Evolutionary conservation across 2,888 invertebrate species (phyloP), one percentile per base, ranked within the genome.

Genomic region (Mesochorus sp.): DNA sequence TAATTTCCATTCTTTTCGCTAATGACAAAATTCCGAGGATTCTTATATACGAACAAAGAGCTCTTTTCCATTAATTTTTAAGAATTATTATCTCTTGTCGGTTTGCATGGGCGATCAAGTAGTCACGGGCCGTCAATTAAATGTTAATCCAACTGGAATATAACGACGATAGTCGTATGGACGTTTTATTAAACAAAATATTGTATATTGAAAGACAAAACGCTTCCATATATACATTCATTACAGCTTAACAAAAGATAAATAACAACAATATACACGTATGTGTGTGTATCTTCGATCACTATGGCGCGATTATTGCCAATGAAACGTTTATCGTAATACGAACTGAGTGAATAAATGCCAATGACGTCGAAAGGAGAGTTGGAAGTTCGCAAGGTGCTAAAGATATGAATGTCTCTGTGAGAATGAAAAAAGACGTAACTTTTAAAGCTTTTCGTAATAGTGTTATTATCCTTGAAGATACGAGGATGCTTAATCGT

Each of bases 201-300:
- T n/a, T n/a, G n/a, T 42, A 14, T 17, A 14, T 12, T 49, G 47
- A 42, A 31, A 5, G 31, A 31, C 31, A 64, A 57, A 72, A 72
- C 53, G 62, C 62, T 64, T 62, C 62, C 62, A 26, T 21, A 17
- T 17, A 61, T 51, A 47, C 42, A 64, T 72, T 72, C 37, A 64
- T 26, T 44, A 64, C 34, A 55, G 62, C 62, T 64, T 62, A 31
- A 21, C 3, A 12, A 39, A 34, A n/a, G 26, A 39, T 12, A 24
- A 51, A 6, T 14, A 51, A 51, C 10, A 4, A 24, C 8, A 19
- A 24, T 10, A 19, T 2, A 47, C 19, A 47, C 1, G 21, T 21
- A 6, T 17, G 10, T 4, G 21, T n/a, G 4, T 6, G 24, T 8
- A 24, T 21, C 10, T 24, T 47, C n/a, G 0, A 47, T 17, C 12